A percentile compares a stretch with the other conserved stretches of the same genome.
phyloP scores from a whole-genome alignment of 2,797 vertebrate species.

The Schizothorax lantsangensis region DNA sequence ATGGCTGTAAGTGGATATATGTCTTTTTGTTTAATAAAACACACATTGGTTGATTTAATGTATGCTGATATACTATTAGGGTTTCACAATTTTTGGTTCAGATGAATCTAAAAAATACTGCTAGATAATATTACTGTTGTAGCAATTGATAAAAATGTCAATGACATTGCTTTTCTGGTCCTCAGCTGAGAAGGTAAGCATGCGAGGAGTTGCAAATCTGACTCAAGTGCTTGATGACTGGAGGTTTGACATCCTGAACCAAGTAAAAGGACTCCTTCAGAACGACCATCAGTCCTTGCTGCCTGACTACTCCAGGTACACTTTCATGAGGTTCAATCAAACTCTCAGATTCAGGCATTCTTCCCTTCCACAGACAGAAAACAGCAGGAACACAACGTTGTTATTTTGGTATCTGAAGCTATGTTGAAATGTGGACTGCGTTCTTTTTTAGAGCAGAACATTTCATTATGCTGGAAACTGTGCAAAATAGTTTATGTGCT shows the following conservation, averaged over 20 bases:
- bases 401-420: conserved; percentile 48
- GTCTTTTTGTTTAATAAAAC: conserved; percentile 45
- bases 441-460: conserved; percentile 67
- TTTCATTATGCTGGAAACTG: conserved; percentile 58
- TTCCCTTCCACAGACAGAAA: conserved; percentile 5
- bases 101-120: not conserved
- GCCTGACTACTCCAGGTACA: conserved; percentile 81
- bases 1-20: conserved; percentile 75
- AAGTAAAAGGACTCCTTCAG: conserved; percentile 77
- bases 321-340: conserved; percentile 9
- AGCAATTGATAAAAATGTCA: not conserved
- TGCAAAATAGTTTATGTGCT: conserved; percentile 57
- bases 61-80: not conserved
- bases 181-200: conserved; percentile 79
- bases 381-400: conserved; percentile 36
- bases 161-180: not conserved
- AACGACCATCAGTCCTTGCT: conserved; percentile 80
- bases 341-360: conserved; percentile 19
- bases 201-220: conserved; percentile 78
- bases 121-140: not conserved
- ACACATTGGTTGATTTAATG: not conserved
- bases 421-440: conserved; percentile 42
- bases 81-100: not conserved
- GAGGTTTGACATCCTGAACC: conserved; percentile 80
- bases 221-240: conserved; percentile 83